Evolutionary conservation across 1,140 invertebrate species (phyloP).

Genomic region (Homalodisca vitripennis): DNA sequence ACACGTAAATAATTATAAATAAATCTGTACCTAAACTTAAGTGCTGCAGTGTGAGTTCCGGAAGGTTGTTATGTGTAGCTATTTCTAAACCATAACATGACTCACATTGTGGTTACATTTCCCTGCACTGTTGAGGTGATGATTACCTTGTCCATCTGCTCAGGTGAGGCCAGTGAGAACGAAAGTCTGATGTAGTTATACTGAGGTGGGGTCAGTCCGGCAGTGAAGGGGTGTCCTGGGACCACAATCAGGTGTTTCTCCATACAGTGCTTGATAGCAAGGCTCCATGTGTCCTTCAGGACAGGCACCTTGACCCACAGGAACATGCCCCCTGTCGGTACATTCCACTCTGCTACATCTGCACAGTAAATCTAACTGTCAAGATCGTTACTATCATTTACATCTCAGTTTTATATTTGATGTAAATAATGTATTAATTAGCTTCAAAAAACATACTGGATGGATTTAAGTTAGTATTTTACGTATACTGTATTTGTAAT

Average conservation of each 20-base stretch:
- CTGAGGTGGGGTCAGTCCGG: constrained; percentile 52
- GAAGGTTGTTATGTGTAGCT: too few species aligned
- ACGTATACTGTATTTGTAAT: neutral
- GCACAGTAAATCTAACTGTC: too few species aligned
- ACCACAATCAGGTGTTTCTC: constrained; percentile 61
- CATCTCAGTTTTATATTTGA: neutral
- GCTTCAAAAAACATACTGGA: too few species aligned
- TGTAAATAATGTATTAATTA: neutral
- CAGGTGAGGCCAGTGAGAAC: constrained; percentile 61
- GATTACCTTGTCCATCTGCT: constrained; percentile 63
- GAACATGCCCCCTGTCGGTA: constrained; percentile 72
- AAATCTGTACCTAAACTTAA: too few species aligned
- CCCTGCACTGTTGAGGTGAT: too few species aligned
- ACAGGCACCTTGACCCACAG: constrained; percentile 70
- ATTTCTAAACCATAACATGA: too few species aligned
- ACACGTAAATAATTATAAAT: too few species aligned
- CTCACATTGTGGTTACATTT: too few species aligned
- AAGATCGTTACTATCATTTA: neutral
- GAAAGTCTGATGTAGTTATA: constrained; percentile 66
- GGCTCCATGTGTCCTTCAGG: constrained; percentile 66
- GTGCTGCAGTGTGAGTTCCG: too few species aligned
- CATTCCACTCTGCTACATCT: constrained; percentile 64
- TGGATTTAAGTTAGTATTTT: neutral
- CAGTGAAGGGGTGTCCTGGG: constrained; percentile 68
- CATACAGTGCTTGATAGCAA: constrained; percentile 64